phyloP scores from a whole-genome alignment of 2,797 vertebrate species.

The Nothura maculosa region DNA sequence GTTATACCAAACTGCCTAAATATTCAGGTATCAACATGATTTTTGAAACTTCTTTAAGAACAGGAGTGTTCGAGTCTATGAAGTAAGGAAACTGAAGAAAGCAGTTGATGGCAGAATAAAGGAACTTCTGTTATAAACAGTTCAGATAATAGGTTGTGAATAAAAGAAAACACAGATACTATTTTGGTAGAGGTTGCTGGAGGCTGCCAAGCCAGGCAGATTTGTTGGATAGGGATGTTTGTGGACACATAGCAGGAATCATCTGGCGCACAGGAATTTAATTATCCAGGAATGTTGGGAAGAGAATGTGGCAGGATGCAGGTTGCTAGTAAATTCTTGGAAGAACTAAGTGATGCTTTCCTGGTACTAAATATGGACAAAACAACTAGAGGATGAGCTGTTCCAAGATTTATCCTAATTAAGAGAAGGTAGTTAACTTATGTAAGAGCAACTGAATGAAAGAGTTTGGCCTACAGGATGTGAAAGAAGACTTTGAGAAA shows the following conservation, averaged over 20 bases:
- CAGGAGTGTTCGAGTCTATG: not conserved
- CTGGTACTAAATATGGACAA: not conserved
- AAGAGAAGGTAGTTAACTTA: not conserved
- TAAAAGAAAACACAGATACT: not conserved
- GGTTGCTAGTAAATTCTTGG: not conserved
- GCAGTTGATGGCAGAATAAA: not conserved
- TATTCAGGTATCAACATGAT: not conserved
- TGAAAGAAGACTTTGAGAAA: not conserved
- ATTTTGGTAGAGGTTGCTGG: not conserved
- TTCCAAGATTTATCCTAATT: not conserved
- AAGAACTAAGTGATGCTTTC: not conserved
- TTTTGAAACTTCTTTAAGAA: constrained; percentile 14
- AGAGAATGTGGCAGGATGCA: rapidly evolving
- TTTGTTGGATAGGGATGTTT: not conserved
- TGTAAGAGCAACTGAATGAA: not conserved
- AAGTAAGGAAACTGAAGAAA: not conserved
- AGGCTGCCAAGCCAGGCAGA: not conserved
- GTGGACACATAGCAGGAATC: not conserved
- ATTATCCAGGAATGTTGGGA: not conserved
- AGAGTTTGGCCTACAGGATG: not conserved
- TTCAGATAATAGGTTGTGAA: not conserved
- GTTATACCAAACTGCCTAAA: not conserved
- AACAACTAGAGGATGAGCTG: not conserved
- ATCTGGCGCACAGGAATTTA: not conserved
- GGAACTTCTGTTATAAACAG: not conserved